Conservation (phyloP, 2,797 vertebrate species). For the Acipenser ruthenus region DNA sequence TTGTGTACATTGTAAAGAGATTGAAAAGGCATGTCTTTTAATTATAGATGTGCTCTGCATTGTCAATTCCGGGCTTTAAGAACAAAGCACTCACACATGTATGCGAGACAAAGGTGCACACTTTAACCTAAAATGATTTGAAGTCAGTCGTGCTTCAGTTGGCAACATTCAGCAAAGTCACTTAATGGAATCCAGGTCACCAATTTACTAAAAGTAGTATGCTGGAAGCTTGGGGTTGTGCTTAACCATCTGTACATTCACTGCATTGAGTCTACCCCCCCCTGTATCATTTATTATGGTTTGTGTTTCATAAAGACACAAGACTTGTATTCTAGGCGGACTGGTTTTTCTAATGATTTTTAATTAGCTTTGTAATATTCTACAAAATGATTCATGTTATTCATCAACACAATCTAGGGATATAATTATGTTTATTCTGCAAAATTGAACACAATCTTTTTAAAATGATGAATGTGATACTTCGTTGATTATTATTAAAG, state of each 20-base stretch:
- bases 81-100: too few relatives aligned
- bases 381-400: neutral
- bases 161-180: neutral
- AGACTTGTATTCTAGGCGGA: neutral
- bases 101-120: too few relatives aligned
- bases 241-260: neutral
- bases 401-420: neutral
- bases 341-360: neutral
- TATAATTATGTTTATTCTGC: too few relatives aligned
- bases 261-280: neutral
- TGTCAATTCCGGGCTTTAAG: too few relatives aligned
- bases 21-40: too few relatives aligned
- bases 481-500: too few relatives aligned
- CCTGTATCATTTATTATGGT: neutral
- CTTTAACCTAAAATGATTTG: too few relatives aligned
- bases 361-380: neutral
- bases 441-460: too few relatives aligned
- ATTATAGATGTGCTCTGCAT: too few relatives aligned
- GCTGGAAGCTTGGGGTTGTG: neutral
- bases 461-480: too few relatives aligned
- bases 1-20: too few relatives aligned
- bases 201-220: neutral
- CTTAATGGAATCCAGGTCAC: neutral
- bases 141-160: neutral
- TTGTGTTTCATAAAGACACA: neutral